These are phyloP conservation scores for Xylocampa areola DNA, from an alignment of 2,888 invertebrate genomes.

Conservation along the genomic window DNA sequence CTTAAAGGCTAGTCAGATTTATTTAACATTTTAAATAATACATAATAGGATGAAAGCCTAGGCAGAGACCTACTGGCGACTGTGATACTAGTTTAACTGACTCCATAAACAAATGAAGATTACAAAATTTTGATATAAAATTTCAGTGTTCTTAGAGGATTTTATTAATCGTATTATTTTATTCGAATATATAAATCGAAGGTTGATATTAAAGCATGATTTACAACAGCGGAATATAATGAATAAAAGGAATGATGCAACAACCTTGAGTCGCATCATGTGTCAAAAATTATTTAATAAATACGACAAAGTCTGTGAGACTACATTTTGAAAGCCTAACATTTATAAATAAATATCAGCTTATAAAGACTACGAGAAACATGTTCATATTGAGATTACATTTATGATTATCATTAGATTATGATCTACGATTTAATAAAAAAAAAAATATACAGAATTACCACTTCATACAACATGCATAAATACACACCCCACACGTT, in stretches of 20 bases:
- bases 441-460: slow-evolving; percentile 11
- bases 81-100: no score
- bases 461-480: background rate
- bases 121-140: no score
- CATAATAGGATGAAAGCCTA: no score
- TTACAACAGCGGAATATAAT: slow-evolving; percentile 6
- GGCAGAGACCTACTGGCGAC: no score
- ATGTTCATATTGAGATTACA: slow-evolving; percentile 30
- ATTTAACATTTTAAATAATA: no score
- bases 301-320: slow-evolving; percentile 11
- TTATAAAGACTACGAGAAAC: slow-evolving; percentile 25
- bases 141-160: background rate
- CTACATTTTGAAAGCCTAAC: slow-evolving; percentile 9
- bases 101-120: no score
- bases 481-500: no score
- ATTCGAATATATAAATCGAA: slow-evolving; percentile 3
- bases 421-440: slow-evolving; percentile 6
- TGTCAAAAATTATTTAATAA: slow-evolving; percentile 14
- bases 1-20: no score
- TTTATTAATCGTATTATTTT: slow-evolving; percentile 4
- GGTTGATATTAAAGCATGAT: slow-evolving; percentile 8
- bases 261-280: slow-evolving; percentile 32
- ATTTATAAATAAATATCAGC: slow-evolving; percentile 20
- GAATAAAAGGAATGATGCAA: slow-evolving; percentile 5
- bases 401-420: slow-evolving; percentile 37